Base-by-base conservation (phyloP, 2,113 vertebrate species). In the Odocoileus hemionus region DNA sequence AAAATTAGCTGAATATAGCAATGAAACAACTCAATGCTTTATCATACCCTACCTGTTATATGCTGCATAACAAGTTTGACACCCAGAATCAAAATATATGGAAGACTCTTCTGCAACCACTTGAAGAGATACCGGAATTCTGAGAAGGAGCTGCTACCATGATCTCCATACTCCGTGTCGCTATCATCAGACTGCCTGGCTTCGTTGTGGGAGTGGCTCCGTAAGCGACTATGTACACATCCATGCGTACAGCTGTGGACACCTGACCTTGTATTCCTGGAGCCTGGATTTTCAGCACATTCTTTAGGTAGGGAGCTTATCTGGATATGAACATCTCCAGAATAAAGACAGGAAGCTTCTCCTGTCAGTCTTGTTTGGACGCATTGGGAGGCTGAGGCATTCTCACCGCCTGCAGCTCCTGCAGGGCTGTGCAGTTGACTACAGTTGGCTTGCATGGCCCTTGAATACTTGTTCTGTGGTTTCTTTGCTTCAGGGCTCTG, bases 41-140 rank as follows among this genome's bases (percentile, higher is more conserved):
- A 39, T 74, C 96, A 89, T 96, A 97, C 95, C 98, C 95, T 99
- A 99, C 99, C 99, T 21, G 99, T 98, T 39, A 99, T 97, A 92
- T 99, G 99, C 95, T 99, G 99, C 98, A 98, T 97, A 97, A 99
- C 95, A 93, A 99, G 98, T 98, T 99, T 99, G 98, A 99, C 98
- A 98, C 99, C 98, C 95, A 99, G 98, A 98, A 99, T 99, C 52
- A 99, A 67, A 36, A 99, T 99, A 93, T 99, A 99, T 15, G 99
- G 99, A 98, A 99, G 99, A 97, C 99, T 99, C 98, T 98, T 99
- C 86, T 99, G 99, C 97, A 99, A 94, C 99, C 99, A 99, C 96
- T 99, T 99, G 95, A 99, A 99, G 90, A 99, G 98, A 98, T 98
- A 99, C 4, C 99, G 98, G 64, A 99, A 98, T 98, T 99, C 99